Base-by-base conservation (phyloP, 2,888 invertebrate genomes). In the Cepaea hortensis region DNA sequence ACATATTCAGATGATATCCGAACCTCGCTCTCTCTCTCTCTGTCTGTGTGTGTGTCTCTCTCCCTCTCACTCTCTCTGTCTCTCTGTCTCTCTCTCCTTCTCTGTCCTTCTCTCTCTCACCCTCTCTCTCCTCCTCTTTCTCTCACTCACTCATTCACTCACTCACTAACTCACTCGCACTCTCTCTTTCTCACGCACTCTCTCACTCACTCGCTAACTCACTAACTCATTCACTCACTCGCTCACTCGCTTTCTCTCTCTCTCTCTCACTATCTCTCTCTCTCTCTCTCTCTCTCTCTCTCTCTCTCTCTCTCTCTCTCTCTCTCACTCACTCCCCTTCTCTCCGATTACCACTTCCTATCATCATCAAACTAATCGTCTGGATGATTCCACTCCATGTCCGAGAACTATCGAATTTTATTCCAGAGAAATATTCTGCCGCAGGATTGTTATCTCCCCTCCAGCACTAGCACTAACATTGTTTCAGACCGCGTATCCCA, bases 261-360 rank as follows among this genome's bases (percentile, higher is more conserved):
- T n/a, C n/a, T n/a, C 68, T 0, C 13, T 68, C 68, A 18, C 5
- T 68, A 0, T 1, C n/a, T 68, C 68, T 1, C n/a, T 3, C 68
- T 1, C 68, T 68, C 4, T n/a, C n/a, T 68, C 68, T n/a, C n/a
- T 68, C 68, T n/a, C n/a, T 68, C 68, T n/a, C n/a, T 68, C 68
- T n/a, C n/a, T 68, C 68, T n/a, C n/a, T 68, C 68, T n/a, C n/a
- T 68, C 68, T n/a, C n/a, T 68, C 68, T n/a, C n/a, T 68, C 68
- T n/a, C n/a, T 68, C 68, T n/a, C n/a, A 3, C 68, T n/a, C n/a
- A 3, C 68, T n/a, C n/a, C 3, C 68, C 4, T 3, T 68, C 68
- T n/a, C n/a, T 68, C 68, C 15, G 11, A 55, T 11, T 55, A 3
- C 11, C 55, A 55, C 7, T 55, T 55, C 55, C 11, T 11, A 55